Conservation (phyloP, 2,113 vertebrate genomes). For the Halichoerus grypus region DNA sequence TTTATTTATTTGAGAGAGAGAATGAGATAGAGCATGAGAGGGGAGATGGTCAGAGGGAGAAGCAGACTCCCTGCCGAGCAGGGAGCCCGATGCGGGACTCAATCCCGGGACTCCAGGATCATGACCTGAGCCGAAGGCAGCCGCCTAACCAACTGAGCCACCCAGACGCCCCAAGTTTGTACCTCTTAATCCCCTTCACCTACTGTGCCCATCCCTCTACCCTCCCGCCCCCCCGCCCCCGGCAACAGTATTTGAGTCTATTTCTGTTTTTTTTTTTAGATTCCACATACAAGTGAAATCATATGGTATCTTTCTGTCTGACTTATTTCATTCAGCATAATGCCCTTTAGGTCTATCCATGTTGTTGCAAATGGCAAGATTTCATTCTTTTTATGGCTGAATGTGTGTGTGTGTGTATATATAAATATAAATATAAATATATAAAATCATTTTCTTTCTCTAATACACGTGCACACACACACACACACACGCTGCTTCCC, state of each 20-base stretch:
- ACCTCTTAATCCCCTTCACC: background rate
- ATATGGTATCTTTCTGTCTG: background rate
- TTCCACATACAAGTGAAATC: background rate
- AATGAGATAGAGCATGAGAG: no score
- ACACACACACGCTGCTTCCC: background rate
- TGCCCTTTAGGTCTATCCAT: background rate
- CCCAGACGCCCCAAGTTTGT: background rate
- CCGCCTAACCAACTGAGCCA: no score
- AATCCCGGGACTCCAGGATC: no score
- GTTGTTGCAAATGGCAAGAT: background rate
- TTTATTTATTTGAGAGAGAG: no score
- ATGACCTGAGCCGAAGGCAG: no score
- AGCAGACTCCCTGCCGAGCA: no score
- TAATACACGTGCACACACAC: no score
- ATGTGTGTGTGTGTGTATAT: no score
- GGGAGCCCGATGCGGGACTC: no score
- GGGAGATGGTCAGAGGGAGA: no score
- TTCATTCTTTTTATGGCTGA: background rate
- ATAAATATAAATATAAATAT: no score
- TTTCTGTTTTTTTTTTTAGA: background rate
- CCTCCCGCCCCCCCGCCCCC: background rate
- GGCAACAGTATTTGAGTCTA: background rate
- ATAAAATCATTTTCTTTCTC: no score
- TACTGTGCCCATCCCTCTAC: background rate
- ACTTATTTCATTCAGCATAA: background rate